Percentiles rank a stretch among this genome's conserved stretches.
phyloP scores from a whole-genome alignment of 2,797 vertebrate genomes.

The Tangara arthus region DNA sequence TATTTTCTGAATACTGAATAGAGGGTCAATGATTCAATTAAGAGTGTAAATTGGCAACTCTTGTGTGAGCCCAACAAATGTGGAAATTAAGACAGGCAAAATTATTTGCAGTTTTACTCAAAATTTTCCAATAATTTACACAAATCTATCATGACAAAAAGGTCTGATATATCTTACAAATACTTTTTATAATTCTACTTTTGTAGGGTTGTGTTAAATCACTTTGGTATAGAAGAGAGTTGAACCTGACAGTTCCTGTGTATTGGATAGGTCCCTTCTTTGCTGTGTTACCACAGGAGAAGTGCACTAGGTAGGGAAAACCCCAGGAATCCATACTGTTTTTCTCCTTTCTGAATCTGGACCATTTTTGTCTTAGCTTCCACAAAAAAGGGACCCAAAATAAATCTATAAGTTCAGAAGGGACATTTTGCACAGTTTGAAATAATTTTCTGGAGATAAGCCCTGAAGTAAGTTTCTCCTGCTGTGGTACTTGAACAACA shows the following conservation, averaged over 20 bases:
- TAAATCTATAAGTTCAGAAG: neutral
- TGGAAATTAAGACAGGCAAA: neutral
- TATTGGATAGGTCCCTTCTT: neutral
- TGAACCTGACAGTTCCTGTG: neutral
- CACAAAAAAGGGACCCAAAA: neutral
- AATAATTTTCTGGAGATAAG: conserved; percentile 5
- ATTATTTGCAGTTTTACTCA: neutral
- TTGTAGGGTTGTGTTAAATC: neutral
- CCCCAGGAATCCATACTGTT: neutral
- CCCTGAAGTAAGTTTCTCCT: neutral
- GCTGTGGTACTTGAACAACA: neutral
- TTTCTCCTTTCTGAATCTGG: neutral
- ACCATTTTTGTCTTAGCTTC: neutral
- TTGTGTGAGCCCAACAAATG: neutral
- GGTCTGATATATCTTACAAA: neutral
- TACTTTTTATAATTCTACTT: neutral
- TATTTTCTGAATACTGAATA: neutral
- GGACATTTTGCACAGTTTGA: neutral
- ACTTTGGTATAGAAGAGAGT: neutral
- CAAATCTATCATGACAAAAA: neutral
- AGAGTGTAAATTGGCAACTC: neutral
- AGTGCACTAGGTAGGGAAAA: neutral
- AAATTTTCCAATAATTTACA: neutral
- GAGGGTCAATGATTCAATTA: neutral
- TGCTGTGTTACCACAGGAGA: neutral